Evolutionary conservation across 1,140 invertebrate species (phyloP), one percentile per base, ranked within the genome.

Genomic region (Zaprionus lachaisei): DNA sequence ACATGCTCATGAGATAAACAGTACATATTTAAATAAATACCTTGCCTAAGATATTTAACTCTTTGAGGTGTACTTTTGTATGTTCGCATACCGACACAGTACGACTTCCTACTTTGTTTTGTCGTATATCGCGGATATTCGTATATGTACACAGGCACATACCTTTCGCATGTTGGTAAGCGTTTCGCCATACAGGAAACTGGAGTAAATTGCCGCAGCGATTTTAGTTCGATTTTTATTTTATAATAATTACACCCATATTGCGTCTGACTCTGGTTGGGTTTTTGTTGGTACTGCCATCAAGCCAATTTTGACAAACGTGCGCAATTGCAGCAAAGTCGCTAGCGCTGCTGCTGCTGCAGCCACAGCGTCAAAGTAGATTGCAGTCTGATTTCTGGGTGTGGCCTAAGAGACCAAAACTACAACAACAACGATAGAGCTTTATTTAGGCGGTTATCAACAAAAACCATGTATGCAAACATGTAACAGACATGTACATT

Each of bases 241-340:
- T 77, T 73, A 72, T 76, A 79, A 76, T 79, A 81, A 72, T 79
- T 81, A 72, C 73, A 74, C 73, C 77, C 77, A 79, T 71, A 79
- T 79, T 79, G 76, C 76, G 72, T 70, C 64, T 24, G 47, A 24
- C 62, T 69, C 38, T 56, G 34, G 20, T 47, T 69, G 55, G 34
- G 44, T 60, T 76, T 71, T 64, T 54, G 6, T 56, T 76, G 24
- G 54, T 38, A 57, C 64, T 38, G 67, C 57, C 69, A 75, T 79
- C 71, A 78, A 78, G 62, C 79, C 76, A 78, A 79, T 78, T 75
- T 80, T 65, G 76, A 73, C 58, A 71, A 72, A 81, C 67, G 62
- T 76, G 76, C 63, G 64, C 75, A 78, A 47, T 51, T 28, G 60
- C 49, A 7, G 64, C 56, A 54, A 24, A 17, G 63, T 37, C 31